Conservation (phyloP, 2,113 vertebrate genomes). For the Charina bottae region DNA sequence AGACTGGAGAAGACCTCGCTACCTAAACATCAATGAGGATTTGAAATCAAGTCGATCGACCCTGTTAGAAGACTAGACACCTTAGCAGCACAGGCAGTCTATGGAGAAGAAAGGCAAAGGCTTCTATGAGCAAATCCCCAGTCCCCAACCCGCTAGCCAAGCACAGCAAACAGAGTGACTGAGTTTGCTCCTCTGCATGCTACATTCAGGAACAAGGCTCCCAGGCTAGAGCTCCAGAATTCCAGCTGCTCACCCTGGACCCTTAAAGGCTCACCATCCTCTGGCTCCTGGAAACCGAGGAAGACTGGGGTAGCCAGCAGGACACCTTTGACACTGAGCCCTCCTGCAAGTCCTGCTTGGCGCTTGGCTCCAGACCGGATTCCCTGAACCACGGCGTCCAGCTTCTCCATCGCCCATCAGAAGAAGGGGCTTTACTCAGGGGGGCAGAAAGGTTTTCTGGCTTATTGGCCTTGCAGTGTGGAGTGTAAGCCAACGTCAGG, state of each 20-base stretch:
- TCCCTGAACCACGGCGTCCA: neutral
- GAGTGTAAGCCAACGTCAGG: neutral
- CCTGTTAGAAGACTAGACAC: neutral
- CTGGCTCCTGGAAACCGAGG: neutral
- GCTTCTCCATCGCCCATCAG: neutral
- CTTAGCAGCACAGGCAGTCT: neutral
- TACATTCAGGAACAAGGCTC: neutral
- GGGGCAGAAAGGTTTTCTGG: neutral
- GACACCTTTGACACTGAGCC: fast-evolving
- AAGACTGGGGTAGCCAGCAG: neutral
- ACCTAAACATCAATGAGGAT: neutral
- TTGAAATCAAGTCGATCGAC: neutral
- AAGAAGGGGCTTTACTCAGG: neutral
- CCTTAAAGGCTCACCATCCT: neutral
- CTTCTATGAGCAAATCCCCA: neutral
- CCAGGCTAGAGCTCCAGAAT: neutral
- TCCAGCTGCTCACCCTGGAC: neutral
- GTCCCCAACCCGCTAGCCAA: neutral
- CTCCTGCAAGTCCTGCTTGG: neutral
- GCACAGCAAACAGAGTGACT: neutral
- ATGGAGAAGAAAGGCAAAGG: neutral
- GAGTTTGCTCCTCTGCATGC: neutral
- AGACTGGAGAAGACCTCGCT: neutral
- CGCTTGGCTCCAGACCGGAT: neutral
- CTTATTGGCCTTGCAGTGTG: fast-evolving